Base-by-base conservation (phyloP, 2,113 vertebrate genomes). In the Pitta sordida region DNA sequence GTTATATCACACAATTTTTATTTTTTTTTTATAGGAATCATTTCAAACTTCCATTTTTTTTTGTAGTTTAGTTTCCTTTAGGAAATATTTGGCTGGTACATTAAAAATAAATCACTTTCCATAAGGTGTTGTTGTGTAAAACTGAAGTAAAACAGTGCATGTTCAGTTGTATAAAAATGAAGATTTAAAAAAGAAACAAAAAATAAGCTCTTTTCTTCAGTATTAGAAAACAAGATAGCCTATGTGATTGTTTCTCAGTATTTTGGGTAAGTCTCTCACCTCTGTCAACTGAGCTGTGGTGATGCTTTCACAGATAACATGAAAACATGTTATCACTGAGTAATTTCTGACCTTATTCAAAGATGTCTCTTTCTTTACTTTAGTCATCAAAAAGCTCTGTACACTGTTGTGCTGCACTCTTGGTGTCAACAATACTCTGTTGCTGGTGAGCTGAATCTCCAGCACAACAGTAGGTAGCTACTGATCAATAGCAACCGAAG, bases 281-380 rank as follows among this genome's bases (percentile, higher is more conserved):
- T 94, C 75, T 95, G 91, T 90, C 90, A 93, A 36, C 70, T 39
- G 62, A 87, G 55, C 70, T 63, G 41, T 62, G 20, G 53, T 73
- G 88, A 83, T 73, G 73, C 49, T 88, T 95, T 95, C 85, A 91
- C 70, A 90, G 87, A 51, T 73, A 95, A 90, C 84, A 85, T 32
- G 59, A 93, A 87, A 95, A 87, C 82, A 73, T 73, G 59, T 94
- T 95, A 88, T 93, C 85, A 74, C 59, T 88, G 79, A 83, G 85
- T 94, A 90, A 88, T 96, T 95, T 93, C 78, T 95, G 91, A 96
- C 91, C 85, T 90, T 90, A 80, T 85, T 94, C 88, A 87, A 85
- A 95, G 81, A 21, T 76, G 43, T 4, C 18, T 91, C 32, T 89
- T 75, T 41, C 78, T 91, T 91, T 84, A 67, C 36, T 92, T 95